Percentiles rank a stretch among this genome's conserved stretches.
Evolutionary conservation across 2,113 vertebrate genomes (phyloP).

Genomic region (Dolichallabes microphthalmus): DNA sequence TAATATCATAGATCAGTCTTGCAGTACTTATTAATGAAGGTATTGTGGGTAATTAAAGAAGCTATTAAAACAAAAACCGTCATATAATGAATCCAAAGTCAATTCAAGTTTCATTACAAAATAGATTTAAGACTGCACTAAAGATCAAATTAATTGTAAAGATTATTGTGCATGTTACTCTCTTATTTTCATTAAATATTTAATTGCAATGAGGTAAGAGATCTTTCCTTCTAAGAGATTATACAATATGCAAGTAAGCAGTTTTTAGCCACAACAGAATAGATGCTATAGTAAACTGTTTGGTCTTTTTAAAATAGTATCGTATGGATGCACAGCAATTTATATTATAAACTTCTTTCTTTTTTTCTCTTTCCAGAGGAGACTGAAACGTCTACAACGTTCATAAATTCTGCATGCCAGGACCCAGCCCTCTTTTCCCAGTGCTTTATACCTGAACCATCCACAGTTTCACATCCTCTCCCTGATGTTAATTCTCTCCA

Average conservation of each 20-base stretch:
- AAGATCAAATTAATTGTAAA: not conserved
- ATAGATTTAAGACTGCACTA: not conserved
- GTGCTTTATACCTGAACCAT: constrained; percentile 62
- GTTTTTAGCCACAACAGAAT: not conserved
- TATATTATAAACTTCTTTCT: constrained; percentile 10
- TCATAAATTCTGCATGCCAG: constrained; percentile 59
- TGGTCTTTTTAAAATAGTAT: not conserved
- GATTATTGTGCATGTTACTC: not conserved
- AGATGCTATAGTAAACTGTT: not conserved
- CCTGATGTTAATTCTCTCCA: constrained; percentile 67
- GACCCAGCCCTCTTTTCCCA: constrained; percentile 67
- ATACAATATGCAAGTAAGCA: too few relatives aligned
- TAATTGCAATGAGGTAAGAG: not conserved
- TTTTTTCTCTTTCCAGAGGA: constrained; percentile 72
- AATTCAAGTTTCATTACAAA: not conserved
- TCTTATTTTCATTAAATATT: not conserved
- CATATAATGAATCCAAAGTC: not conserved
- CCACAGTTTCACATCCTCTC: constrained; percentile 57
- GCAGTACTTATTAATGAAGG: not conserved
- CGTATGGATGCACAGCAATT: not conserved
- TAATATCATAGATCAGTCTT: not conserved
- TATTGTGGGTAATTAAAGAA: not conserved
- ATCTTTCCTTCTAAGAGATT: not conserved
- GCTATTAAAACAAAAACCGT: not conserved
- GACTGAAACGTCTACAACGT: constrained; percentile 69